Evolutionary conservation across 2,113 vertebrate genomes (phyloP), one percentile per base, ranked within the genome.

Genomic region (Phaethon lepturus): DNA sequence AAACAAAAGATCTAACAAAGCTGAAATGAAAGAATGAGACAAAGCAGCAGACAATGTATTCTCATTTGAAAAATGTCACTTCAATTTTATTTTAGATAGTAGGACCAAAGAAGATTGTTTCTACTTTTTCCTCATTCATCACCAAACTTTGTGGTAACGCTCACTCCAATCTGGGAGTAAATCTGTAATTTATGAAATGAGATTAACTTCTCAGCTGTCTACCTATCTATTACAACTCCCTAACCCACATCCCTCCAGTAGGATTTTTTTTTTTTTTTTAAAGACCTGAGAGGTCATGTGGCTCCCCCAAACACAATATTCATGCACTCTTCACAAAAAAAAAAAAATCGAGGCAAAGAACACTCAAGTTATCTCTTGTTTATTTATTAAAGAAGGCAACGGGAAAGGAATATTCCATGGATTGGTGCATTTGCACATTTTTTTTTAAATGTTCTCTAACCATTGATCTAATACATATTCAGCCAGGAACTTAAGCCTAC

Each of bases 1-100:
- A 97, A 98, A 98, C 97, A 98, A 98, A 98, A 97, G 95, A 94
- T 97, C 84, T 97, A 97, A 98, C 97, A 98, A 97, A 98, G 87
- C 83, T 63, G 56, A 95, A 98, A 93, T 94, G 96, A 97, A 95
- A 89, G 88, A 95, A 87, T 26, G 40, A 97, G 97, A 95, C 89
- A 92, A 81, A 91, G 82, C 67, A 95, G 94, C 88, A 88, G 66
- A 86, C 88, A 80, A 63, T 40, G 63, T 74, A 89, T 64, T 95
- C 95, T 93, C 88, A 72, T 95, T 87, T 86, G 90, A 94, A 96
- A 98, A 95, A 88, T 59, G 93, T 94, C 97, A 96, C 80, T 94
- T 91, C 63, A 87, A 93, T 88, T 96, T 82, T 71, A 55, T 78
- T 58, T 71, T 35, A 93, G 78, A 83, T 88, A 86, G 91, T 10